Base-by-base conservation (phyloP, 2,888 invertebrate species). In the Papilio elwesi region DNA sequence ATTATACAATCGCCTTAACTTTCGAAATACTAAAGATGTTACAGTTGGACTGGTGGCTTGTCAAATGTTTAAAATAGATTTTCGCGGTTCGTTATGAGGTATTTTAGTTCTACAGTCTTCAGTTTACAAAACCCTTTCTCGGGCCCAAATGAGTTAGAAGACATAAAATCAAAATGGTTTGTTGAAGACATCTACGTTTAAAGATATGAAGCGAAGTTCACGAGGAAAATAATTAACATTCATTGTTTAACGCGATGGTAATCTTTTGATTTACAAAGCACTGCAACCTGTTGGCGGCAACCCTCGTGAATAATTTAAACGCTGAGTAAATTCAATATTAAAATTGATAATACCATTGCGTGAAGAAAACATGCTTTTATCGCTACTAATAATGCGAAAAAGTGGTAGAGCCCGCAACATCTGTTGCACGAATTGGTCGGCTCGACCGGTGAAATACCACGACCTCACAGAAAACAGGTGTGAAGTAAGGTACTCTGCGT, bases 191-290 rank as follows among this genome's bases (percentile, higher is more conserved):
- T 11, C 10, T 8, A 38, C 36, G 6, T n/a, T 38, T 13, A 38
- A n/a, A 59, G n/a, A n/a, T 59, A 59, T 43, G n/a, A 49, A 49
- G 26, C 6, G 36, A 57, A 57, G 55, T 57, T 48, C 13, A 36
- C 55, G 16, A 26, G 26, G 26, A 63, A 26, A 26, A 43, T 63
- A 71, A 67, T 71, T 71, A 67, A 71, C 65, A 62, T 57, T 63
- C 43, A 52, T 55, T 65, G 48, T 67, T 57, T 59, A 71, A 38
- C 64, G 15, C 43, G 71, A 67, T 71, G 67, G 26, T 67, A 71
- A 71, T 71, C 67, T 66, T 71, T 71, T 71, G 71, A 71, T 71
- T 67, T 63, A 71, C 53, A 71, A 62, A 71, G 62, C 59, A 62
- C 52, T 53, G 53, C 62, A 62, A 62, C 71, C 67, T 67, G 67